Evolutionary conservation across 2,113 vertebrate species (phyloP).

Genomic region (Tor tambroides): DNA sequence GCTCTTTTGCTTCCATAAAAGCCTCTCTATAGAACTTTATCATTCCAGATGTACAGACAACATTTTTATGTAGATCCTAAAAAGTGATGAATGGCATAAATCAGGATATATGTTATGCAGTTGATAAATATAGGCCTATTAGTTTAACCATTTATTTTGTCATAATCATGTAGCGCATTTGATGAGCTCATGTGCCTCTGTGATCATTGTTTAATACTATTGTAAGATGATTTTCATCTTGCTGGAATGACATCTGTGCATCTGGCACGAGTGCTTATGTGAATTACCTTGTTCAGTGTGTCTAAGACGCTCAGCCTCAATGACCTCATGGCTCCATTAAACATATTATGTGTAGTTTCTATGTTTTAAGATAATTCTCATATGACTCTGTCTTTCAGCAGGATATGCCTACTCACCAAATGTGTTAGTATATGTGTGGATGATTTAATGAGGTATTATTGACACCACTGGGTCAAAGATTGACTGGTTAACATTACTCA

Average conservation of each 20-base stretch:
- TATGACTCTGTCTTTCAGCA: not conserved
- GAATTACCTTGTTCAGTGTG: not conserved
- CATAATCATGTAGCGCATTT: not conserved
- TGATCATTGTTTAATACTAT: not conserved
- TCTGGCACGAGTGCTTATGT: not conserved
- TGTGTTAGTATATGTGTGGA: not conserved
- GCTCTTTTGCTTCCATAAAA: slow-evolving; percentile 68
- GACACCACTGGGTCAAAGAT: not conserved
- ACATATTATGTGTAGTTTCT: not conserved
- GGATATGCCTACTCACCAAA: not conserved
- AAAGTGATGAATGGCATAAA: not conserved
- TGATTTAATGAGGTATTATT: not conserved
- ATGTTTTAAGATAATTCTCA: not conserved
- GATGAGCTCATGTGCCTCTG: not conserved
- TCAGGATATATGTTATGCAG: not conserved
- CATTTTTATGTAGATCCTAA: slow-evolving; percentile 66
- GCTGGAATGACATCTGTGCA: not conserved
- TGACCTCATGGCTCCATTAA: not conserved
- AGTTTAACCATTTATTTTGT: not conserved
- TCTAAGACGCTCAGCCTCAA: slow-evolving; percentile 12
- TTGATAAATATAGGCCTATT: too few relatives aligned
- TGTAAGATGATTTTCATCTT: not conserved
- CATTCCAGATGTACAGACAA: slow-evolving; percentile 69
- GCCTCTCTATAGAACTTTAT: slow-evolving; percentile 69
- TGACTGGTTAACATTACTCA: too few relatives aligned